A percentile compares a stretch with the other conserved stretches of the same genome.
Conservation (phyloP, 2,888 invertebrate genomes). For the Zootermopsis nevadensis region DNA sequence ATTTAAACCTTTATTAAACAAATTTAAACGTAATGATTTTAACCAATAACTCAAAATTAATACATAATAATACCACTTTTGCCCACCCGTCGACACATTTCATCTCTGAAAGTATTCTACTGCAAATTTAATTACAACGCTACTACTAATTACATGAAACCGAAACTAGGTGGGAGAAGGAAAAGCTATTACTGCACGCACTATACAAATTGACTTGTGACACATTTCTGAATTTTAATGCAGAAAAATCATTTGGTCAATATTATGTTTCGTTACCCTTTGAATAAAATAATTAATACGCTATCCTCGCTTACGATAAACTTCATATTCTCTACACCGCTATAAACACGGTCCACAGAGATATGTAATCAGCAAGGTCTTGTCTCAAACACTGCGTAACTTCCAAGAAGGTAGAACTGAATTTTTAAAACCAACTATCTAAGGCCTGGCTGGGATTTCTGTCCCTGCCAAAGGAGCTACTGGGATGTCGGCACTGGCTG, state of each 20-base stretch:
- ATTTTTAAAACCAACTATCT: conserved; percentile 38
- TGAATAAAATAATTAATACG: conserved; percentile 14
- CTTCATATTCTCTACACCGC: conserved; percentile 9
- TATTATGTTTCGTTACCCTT: not conserved
- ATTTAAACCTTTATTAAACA: too few relatives aligned
- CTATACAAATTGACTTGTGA: too few relatives aligned
- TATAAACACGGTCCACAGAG: conserved; percentile 6
- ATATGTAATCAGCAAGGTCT: not conserved
- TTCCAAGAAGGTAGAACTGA: conserved; percentile 25
- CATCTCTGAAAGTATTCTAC: too few relatives aligned
- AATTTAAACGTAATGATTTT: too few relatives aligned
- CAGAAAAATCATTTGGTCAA: not conserved
- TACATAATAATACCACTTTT: too few relatives aligned
- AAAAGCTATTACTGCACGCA: too few relatives aligned
- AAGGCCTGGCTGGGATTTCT: not conserved
- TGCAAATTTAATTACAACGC: too few relatives aligned
- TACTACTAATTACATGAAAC: too few relatives aligned
- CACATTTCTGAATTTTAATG: not conserved
- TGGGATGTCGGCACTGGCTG: conserved; percentile 10
- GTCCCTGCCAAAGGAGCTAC: conserved; percentile 12
- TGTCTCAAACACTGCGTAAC: not conserved
- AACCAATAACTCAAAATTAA: too few relatives aligned
- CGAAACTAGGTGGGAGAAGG: too few relatives aligned
- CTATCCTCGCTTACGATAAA: not conserved
- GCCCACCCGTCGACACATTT: too few relatives aligned